Evolutionary conservation across 2,797 vertebrate species (phyloP).

Genomic region (Crenuchus spilurus): DNA sequence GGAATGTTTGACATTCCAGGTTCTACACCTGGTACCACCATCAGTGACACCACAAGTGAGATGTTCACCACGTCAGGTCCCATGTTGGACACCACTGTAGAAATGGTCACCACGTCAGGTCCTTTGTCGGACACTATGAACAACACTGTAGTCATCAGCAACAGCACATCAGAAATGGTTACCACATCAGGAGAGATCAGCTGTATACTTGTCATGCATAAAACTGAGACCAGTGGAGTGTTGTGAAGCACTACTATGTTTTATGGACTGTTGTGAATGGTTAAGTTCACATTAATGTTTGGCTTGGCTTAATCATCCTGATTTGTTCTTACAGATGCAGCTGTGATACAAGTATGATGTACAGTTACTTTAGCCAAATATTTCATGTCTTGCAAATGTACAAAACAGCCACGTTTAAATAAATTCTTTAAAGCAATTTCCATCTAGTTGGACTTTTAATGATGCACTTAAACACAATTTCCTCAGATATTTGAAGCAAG

Average conservation of each 20-base stretch:
- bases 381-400: too few relatives aligned
- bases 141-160: background rate
- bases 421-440: too few relatives aligned
- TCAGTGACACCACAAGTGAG: background rate
- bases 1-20: too few relatives aligned
- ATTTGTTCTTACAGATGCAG: background rate
- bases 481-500: too few relatives aligned
- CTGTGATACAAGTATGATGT: background rate
- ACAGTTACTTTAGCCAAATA: background rate
- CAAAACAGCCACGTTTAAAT: too few relatives aligned
- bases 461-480: too few relatives aligned
- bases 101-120: background rate
- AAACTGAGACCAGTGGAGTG: slow-evolving; percentile 33
- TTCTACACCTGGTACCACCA: background rate
- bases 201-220: slow-evolving; percentile 29
- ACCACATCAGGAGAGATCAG: background rate
- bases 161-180: background rate
- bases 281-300: background rate
- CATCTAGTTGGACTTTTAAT: too few relatives aligned
- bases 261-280: background rate
- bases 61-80: background rate
- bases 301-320: background rate
- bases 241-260: background rate
- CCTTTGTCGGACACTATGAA: too few relatives aligned
- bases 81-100: too few relatives aligned